A percentile compares a stretch with the other conserved stretches of the same genome.
phyloP scores from a whole-genome alignment of 1,140 invertebrate genomes.

The Nylanderia fulva region DNA sequence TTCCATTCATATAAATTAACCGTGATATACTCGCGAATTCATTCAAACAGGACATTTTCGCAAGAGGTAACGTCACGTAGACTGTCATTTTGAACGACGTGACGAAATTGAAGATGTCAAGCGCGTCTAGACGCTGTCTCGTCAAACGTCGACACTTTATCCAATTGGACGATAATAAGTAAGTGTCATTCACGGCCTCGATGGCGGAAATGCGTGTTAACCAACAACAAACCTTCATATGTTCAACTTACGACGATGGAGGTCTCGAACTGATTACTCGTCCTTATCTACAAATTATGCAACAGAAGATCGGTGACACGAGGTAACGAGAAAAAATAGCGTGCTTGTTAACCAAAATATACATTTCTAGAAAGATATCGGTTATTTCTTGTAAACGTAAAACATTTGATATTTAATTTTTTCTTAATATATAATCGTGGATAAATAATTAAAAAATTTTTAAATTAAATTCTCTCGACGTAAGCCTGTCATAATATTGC shows the following conservation, averaged over 20 bases:
- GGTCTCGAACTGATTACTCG: not conserved
- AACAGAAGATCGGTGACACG: not conserved
- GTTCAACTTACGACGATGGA: slow-evolving; percentile 23
- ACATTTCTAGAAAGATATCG: not conserved
- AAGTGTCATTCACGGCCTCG: slow-evolving; percentile 66
- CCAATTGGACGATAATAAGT: slow-evolving; percentile 79
- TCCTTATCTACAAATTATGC: slow-evolving; percentile 1
- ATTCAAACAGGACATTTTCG: slow-evolving; percentile 49
- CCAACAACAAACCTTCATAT: slow-evolving; percentile 69
- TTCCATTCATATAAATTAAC: slow-evolving; percentile 53
- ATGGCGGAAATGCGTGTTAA: slow-evolving; percentile 78
- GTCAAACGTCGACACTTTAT: slow-evolving; percentile 79
- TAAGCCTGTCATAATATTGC: not conserved
- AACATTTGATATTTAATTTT: not conserved
- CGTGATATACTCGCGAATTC: not conserved
- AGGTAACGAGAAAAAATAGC: not conserved
- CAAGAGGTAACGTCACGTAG: slow-evolving; percentile 56
- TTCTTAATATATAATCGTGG: not conserved
- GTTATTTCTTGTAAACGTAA: not conserved
- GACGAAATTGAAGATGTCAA: slow-evolving; percentile 77
- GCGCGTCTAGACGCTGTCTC: slow-evolving; percentile 80
- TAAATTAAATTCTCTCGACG: not conserved
- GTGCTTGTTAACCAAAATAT: not conserved
- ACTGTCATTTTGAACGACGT: slow-evolving; percentile 65
- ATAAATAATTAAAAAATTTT: not conserved